These are phyloP conservation scores for Cydia fagiglandana DNA, from an alignment of 1,140 invertebrate species.

Conservation along the genomic window DNA sequence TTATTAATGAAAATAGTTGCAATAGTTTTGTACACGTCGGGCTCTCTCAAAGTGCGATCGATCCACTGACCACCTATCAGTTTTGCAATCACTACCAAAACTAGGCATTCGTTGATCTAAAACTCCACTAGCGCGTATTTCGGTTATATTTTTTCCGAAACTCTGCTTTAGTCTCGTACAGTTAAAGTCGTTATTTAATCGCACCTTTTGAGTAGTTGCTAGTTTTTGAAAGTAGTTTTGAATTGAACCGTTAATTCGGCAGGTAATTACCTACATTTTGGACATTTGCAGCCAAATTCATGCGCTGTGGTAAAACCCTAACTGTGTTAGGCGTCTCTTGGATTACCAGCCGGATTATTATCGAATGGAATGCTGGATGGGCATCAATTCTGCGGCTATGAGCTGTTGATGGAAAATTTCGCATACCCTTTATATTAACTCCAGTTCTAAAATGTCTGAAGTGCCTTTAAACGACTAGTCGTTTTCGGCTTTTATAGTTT, in stretches of 20 bases:
- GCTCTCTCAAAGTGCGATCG: not conserved
- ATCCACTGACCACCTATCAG: not conserved
- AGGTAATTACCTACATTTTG: not conserved
- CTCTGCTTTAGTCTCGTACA: not conserved
- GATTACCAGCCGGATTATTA: conserved; percentile 1
- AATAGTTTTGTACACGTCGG: no score
- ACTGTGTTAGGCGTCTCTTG: not conserved
- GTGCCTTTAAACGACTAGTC: not conserved
- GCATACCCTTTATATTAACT: not conserved
- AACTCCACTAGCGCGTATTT: not conserved
- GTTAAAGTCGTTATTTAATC: not conserved
- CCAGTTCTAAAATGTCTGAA: not conserved
- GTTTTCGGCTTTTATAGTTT: not conserved
- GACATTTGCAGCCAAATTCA: not conserved
- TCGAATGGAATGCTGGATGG: not conserved
- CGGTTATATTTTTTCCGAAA: not conserved
- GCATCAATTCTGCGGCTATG: not conserved
- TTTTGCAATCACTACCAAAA: conserved; percentile 13
- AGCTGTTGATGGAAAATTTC: not conserved
- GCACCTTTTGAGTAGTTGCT: not conserved
- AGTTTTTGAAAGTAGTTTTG: not conserved
- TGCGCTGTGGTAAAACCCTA: not conserved
- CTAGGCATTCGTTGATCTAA: not conserved
- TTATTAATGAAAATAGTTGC: not conserved
- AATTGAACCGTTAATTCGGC: not conserved